Conservation (phyloP, 2,113 vertebrate species). For the Addax nasomaculatus region DNA sequence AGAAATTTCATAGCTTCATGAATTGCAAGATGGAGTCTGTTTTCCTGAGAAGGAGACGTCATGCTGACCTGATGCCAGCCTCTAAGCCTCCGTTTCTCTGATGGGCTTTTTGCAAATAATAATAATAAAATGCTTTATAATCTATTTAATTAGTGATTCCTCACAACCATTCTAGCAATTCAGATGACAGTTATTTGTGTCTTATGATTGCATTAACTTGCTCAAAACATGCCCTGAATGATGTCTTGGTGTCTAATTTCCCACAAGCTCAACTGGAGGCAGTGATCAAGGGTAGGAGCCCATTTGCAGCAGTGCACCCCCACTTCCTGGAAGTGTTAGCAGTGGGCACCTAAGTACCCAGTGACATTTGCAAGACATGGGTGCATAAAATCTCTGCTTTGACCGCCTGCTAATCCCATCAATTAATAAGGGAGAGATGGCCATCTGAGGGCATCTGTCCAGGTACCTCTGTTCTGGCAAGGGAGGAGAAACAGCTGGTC, state of each 20-base stretch:
- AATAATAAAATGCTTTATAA: neutral
- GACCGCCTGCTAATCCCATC: neutral
- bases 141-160: conserved; percentile 55
- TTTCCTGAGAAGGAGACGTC: conserved; percentile 38
- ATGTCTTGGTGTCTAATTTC: conserved; percentile 48
- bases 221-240: conserved; percentile 49
- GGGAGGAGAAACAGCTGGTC: neutral
- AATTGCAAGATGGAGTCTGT: conserved; percentile 58
- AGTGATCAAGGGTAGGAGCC: neutral
- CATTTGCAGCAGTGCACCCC: rapidly evolving
- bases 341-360: neutral
- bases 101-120: conserved; percentile 21
- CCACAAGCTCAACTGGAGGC: neutral
- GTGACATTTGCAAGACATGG: neutral
- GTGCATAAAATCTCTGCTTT: neutral
- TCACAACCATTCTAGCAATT: conserved; percentile 18
- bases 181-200: conserved; percentile 24
- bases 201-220: conserved; percentile 49
- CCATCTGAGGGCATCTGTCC: neutral
- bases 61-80: conserved; percentile 32
- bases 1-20: conserved; percentile 56
- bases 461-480: neutral
- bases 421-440: neutral
- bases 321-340: neutral
- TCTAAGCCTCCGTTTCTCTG: neutral